A percentile compares a stretch with the other conserved stretches of the same genome.
Conservation (phyloP, 2,888 invertebrate species). For the Acrobasis repandana region DNA sequence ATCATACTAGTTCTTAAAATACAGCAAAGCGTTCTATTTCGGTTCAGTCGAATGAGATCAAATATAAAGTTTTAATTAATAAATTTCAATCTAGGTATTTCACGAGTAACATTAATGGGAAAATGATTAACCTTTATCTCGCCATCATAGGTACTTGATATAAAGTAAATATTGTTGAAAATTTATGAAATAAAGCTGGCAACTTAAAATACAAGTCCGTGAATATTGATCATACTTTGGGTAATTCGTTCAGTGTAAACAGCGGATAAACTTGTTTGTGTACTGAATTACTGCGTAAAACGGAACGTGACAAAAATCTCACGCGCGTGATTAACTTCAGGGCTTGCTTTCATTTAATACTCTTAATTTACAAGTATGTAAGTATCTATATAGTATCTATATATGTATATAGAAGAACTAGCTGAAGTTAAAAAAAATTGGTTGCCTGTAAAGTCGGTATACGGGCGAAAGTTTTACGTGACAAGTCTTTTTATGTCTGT, state of each 20-base stretch:
- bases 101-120: not conserved
- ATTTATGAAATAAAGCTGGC: slow-evolving; percentile 9
- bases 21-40: too few relatives aligned
- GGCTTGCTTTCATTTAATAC: slow-evolving; percentile 24
- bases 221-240: slow-evolving; percentile 14
- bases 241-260: slow-evolving; percentile 20
- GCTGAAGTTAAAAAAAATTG: too few relatives aligned
- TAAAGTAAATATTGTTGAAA: not conserved
- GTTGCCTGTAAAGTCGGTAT: too few relatives aligned
- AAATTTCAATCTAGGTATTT: not conserved
- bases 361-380: slow-evolving; percentile 51
- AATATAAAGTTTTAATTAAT: not conserved
- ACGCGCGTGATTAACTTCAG: slow-evolving; percentile 10
- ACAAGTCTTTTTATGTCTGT: too few relatives aligned
- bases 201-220: slow-evolving; percentile 8
- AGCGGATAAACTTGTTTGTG: slow-evolving; percentile 28
- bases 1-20: too few relatives aligned
- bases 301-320: slow-evolving; percentile 29
- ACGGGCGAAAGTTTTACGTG: too few relatives aligned
- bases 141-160: not conserved
- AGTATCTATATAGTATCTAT: too few relatives aligned
- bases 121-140: not conserved
- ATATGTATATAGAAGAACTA: too few relatives aligned
- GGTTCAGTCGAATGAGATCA: too few relatives aligned
- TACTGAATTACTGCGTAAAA: slow-evolving; percentile 30